These are phyloP conservation scores for Adelphocoris suturalis DNA, from an alignment of 2,888 invertebrate genomes.

Conservation along the genomic window DNA sequence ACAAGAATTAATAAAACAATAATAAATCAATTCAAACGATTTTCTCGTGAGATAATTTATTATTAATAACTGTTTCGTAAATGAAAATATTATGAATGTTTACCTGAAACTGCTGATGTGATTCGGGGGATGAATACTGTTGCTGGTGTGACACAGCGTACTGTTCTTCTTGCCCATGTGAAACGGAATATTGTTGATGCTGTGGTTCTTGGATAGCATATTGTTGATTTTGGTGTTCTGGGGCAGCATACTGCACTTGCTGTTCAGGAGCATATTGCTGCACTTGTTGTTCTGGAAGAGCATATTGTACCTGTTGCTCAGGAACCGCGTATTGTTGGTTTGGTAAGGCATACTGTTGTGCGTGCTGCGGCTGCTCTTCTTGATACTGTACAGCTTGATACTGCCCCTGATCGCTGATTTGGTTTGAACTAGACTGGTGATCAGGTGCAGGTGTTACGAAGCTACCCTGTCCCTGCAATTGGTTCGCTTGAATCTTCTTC, in stretches of 20 bases:
- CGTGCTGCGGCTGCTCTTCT: background rate
- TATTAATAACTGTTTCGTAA: no score
- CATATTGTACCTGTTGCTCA: background rate
- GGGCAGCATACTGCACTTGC: slow-evolving; percentile 11
- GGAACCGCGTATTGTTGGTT: background rate
- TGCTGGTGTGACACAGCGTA: background rate
- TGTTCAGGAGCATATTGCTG: slow-evolving; percentile 4
- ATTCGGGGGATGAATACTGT: background rate
- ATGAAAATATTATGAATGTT: background rate
- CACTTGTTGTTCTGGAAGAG: background rate
- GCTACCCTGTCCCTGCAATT: background rate
- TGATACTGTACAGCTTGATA: slow-evolving; percentile 9
- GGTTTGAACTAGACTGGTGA: background rate
- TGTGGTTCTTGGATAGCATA: background rate
- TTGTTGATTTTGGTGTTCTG: slow-evolving; percentile 35
- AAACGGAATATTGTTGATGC: background rate
- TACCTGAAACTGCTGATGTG: slow-evolving; percentile 37
- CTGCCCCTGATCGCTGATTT: background rate
- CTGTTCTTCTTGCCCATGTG: background rate
- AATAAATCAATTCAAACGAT: no score
- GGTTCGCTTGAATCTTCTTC: slow-evolving; percentile 24
- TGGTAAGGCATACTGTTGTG: background rate
- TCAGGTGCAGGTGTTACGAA: slow-evolving; percentile 34
- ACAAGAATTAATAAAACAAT: no score
- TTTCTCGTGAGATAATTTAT: no score